Base-by-base conservation (phyloP, 1,140 invertebrate species). In the Gerris buenoi region DNA sequence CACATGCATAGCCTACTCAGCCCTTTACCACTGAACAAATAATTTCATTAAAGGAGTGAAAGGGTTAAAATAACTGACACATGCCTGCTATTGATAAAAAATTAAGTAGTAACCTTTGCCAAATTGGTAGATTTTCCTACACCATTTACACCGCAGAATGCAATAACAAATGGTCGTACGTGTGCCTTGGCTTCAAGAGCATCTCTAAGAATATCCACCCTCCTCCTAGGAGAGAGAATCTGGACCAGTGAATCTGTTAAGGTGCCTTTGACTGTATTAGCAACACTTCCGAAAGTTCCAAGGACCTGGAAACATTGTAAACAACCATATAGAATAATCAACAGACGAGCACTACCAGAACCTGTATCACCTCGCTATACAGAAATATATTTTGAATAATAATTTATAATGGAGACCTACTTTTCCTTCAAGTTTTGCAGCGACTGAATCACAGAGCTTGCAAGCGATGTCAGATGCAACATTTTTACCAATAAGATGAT, bases 61-160 rank as follows among this genome's bases (percentile, higher is more conserved):
- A n/a, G n/a, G n/a, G n/a, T n/a, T n/a, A n/a, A n/a, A n/a, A n/a
- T n/a, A n/a, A n/a, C n/a, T n/a, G n/a, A n/a, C n/a, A n/a, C n/a
- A n/a, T n/a, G n/a, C n/a, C n/a, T n/a, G n/a, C n/a, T n/a, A n/a
- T n/a, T n/a, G n/a, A n/a, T n/a, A n/a, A n/a, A n/a, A n/a, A n/a
- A n/a, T n/a, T n/a, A n/a, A n/a, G n/a, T n/a, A n/a, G n/a, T 46
- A 70, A 86, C 84, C 79, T 99, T 99, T 1, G 97, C 97, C 46
- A 99, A 80, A 81, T 99, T 99, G 1, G 97, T 99, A 0, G 95
- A 98, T 76, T 99, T 99, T 62, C 97, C 97, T 1, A 99, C 97
- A 58, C 97, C 97, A 78, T 99, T 99, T 0, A 99, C 97, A 62
- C 97, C 97, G 80, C 97, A 99, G 76, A 99, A 99, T 0, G 92